phyloP scores from a whole-genome alignment of 1,140 invertebrate species.

The Leptopilina clavipes region DNA sequence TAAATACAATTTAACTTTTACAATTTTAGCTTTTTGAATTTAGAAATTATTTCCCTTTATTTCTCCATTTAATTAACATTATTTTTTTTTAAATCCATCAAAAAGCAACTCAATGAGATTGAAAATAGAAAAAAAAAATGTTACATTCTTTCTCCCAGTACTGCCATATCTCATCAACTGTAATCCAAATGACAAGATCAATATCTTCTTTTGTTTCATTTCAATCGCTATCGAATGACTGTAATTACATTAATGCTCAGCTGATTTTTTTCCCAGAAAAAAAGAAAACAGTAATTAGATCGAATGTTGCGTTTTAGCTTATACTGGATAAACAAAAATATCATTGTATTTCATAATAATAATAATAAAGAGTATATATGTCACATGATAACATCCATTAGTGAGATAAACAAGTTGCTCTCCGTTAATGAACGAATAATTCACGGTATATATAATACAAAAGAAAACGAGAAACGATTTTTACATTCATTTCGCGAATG shows the following conservation, averaged over 20 bases:
- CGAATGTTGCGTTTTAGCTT: not conserved
- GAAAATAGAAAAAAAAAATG: not conserved
- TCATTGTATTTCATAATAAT: not conserved
- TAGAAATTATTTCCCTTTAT: no score
- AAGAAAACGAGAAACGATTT: conserved; percentile 12
- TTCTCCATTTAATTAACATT: no score
- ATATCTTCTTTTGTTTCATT: not conserved
- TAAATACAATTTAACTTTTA: no score
- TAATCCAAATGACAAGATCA: conserved; percentile 16
- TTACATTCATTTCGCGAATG: not conserved
- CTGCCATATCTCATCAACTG: not conserved
- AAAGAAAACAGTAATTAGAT: not conserved
- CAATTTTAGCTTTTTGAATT: no score
- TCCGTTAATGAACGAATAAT: conserved; percentile 19
- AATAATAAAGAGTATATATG: not conserved
- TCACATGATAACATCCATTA: conserved; percentile 25
- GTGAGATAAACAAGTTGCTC: conserved; percentile 5
- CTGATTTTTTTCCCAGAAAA: not conserved
- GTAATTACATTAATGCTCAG: not conserved
- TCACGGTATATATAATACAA: not conserved
- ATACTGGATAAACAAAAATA: not conserved
- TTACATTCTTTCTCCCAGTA: not conserved
- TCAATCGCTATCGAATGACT: not conserved
- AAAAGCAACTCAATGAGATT: not conserved
- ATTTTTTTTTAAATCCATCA: no score